phyloP scores from a whole-genome alignment of 2,113 vertebrate species.

The Urocynchramus pylzowi region DNA sequence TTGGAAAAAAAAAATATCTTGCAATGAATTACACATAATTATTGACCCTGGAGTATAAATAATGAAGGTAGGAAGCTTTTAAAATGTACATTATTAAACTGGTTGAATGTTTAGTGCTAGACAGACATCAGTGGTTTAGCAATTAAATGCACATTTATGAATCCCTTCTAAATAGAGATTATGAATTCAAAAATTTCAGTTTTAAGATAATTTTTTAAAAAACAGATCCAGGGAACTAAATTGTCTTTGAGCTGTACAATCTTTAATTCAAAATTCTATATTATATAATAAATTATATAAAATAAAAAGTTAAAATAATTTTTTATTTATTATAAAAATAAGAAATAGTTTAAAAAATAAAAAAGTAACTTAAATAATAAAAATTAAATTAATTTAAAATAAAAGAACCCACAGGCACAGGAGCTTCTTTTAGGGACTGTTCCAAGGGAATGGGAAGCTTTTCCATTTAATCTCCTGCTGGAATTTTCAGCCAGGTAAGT shows the following conservation, averaged over 20 bases:
- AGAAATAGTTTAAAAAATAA: neutral
- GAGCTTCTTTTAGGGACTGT: neutral
- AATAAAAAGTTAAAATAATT: too few species aligned
- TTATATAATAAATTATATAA: accelerated
- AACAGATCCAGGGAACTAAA: neutral
- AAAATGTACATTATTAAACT: neutral
- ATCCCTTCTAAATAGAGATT: neutral
- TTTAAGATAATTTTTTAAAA: neutral
- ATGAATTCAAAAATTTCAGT: neutral
- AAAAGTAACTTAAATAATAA: neutral
- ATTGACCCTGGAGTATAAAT: slow-evolving; percentile 19
- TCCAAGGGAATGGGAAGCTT: neutral
- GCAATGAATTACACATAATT: slow-evolving; percentile 4
- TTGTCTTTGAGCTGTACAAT: neutral
- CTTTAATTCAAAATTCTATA: neutral
- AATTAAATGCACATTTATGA: slow-evolving; percentile 21
- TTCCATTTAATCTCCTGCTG: neutral
- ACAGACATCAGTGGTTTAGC: neutral
- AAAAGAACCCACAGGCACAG: neutral
- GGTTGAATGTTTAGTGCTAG: neutral
- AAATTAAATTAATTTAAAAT: neutral
- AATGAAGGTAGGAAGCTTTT: slow-evolving; percentile 32
- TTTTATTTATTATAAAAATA: too few species aligned
- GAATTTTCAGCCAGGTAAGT: neutral
- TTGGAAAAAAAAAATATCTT: neutral